These are phyloP conservation scores for Procavia capensis DNA, from an alignment of 2,113 vertebrate genomes.

Conservation along the genomic window DNA sequence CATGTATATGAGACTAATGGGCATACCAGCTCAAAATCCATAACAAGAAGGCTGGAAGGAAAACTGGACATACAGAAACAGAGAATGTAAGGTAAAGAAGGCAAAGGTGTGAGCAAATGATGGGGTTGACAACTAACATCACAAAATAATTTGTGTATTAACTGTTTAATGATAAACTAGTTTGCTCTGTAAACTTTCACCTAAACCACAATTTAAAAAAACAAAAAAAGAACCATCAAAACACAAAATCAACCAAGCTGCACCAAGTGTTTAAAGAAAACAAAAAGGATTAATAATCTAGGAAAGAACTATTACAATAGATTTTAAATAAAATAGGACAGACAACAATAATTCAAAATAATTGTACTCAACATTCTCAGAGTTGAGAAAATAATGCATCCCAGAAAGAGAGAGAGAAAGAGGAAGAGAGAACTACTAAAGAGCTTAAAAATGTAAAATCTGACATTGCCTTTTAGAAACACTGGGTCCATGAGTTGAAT, in stretches of 20 bases:
- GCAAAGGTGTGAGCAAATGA: too few relatives aligned
- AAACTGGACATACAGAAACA: too few relatives aligned
- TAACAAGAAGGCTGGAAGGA: too few relatives aligned
- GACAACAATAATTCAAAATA: slow-evolving; percentile 17
- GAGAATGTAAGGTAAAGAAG: too few relatives aligned
- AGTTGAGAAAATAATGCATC: neutral
- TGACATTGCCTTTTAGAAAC: neutral
- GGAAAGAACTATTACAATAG: neutral
- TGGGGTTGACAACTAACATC: too few relatives aligned
- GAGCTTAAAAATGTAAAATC: neutral
- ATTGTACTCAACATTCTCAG: neutral
- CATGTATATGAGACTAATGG: too few relatives aligned
- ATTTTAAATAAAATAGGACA: neutral
- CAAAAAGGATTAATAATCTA: neutral
- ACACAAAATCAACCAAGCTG: neutral
- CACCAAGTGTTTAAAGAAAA: neutral
- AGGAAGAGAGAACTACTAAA: neutral
- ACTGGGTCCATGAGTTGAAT: neutral
- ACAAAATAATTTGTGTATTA: too few relatives aligned
- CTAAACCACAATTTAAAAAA: too few relatives aligned
- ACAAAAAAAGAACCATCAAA: too few relatives aligned
- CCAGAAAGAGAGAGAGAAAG: neutral
- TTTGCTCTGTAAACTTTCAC: too few relatives aligned
- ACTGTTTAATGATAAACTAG: too few relatives aligned
- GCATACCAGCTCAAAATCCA: too few relatives aligned